phyloP scores from a whole-genome alignment of 2,113 vertebrate species.

The Saccopteryx bilineata region DNA sequence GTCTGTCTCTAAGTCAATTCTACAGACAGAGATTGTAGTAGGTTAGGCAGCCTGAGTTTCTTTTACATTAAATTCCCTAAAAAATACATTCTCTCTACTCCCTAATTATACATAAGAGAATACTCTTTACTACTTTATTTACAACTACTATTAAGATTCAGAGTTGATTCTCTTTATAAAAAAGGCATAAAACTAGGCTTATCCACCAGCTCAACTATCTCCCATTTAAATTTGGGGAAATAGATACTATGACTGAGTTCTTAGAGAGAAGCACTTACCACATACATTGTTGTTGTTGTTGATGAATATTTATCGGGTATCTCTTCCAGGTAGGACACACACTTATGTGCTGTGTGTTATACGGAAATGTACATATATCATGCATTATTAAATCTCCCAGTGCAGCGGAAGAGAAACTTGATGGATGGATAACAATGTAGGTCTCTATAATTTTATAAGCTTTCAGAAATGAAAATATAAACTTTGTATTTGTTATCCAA shows the following conservation, averaged over 20 bases:
- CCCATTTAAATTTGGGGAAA: slow-evolving; percentile 43
- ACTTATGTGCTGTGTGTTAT: background rate
- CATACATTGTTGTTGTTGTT: background rate
- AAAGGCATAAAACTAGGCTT: background rate
- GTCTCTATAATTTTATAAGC: background rate
- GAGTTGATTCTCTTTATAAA: background rate
- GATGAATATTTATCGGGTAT: slow-evolving; percentile 55
- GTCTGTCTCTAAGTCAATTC: background rate
- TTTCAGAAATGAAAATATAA: slow-evolving; percentile 24
- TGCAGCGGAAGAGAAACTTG: slow-evolving; percentile 51
- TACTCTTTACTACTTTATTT: background rate
- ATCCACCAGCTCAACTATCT: background rate
- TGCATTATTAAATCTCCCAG: slow-evolving; percentile 49
- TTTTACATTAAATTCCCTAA: background rate
- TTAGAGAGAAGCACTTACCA: background rate
- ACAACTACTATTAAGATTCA: background rate
- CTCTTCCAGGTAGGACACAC: background rate
- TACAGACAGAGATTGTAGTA: background rate
- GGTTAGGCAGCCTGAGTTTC: background rate
- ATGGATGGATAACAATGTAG: background rate
- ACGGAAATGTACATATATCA: background rate
- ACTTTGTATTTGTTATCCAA: slow-evolving; percentile 51
- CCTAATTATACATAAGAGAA: slow-evolving; percentile 6
- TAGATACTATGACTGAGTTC: background rate
- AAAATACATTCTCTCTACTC: slow-evolving; percentile 2